Percentiles rank a stretch among this genome's conserved stretches.
These are phyloP conservation scores for Triplophysa tibetana DNA, from an alignment of 2,113 vertebrate genomes.

Conservation along the genomic window DNA sequence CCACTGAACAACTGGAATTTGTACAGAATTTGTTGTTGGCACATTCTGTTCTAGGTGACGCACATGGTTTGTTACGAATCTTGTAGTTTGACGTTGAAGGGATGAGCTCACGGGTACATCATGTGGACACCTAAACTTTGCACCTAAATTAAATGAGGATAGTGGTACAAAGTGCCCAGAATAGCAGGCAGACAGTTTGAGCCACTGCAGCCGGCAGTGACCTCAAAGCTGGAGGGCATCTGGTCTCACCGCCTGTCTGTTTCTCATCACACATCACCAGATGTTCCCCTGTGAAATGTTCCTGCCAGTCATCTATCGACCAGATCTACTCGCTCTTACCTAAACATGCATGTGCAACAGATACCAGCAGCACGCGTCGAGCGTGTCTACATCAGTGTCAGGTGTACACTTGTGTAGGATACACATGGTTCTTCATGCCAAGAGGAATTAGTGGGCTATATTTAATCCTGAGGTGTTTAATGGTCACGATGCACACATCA, in stretches of 20 bases:
- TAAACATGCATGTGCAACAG: neutral
- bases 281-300: constrained; percentile 36
- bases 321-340: neutral
- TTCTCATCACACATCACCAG: constrained; percentile 52
- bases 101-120: neutral
- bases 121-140: constrained; percentile 5
- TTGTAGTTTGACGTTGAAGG: neutral
- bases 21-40: too few species aligned
- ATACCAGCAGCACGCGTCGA: neutral
- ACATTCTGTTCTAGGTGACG: too few species aligned
- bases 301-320: neutral
- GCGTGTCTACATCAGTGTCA: neutral
- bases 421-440: neutral
- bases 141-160: constrained; percentile 42
- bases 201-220: constrained; percentile 15
- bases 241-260: constrained; percentile 37
- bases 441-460: neutral
- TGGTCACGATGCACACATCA: neutral
- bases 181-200: constrained; percentile 40
- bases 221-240: constrained; percentile 40
- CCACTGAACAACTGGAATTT: too few species aligned
- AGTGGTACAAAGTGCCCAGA: neutral
- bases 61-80: neutral
- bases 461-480: neutral
- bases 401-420: constrained; percentile 5